Conservation (phyloP, 2,888 invertebrate genomes). For the Catocala sponsa region DNA sequence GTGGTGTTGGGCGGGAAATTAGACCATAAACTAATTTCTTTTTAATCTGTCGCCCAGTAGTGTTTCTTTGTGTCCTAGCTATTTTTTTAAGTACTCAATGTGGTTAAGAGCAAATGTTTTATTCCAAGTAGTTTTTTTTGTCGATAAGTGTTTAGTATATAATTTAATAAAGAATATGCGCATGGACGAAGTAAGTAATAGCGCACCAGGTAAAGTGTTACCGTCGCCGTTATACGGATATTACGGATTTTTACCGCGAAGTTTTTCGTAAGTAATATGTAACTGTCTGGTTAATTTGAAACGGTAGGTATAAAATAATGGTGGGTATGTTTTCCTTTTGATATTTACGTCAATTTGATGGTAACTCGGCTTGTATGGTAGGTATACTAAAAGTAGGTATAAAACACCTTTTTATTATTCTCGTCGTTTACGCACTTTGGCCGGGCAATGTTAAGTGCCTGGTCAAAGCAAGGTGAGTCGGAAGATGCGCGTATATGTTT, state of each 20-base stretch:
- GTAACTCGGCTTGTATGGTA: conserved; percentile 52
- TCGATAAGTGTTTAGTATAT: conserved; percentile 42
- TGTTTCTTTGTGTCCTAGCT: conserved; percentile 15
- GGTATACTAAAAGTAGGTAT: conserved; percentile 54
- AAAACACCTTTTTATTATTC: conserved; percentile 37
- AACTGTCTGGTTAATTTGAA: conserved; percentile 34
- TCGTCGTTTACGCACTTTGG: conserved; percentile 32
- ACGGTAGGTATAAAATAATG: conserved; percentile 72
- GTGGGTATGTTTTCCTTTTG: conserved; percentile 61
- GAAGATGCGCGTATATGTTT: conserved; percentile 23
- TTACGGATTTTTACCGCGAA: conserved; percentile 41
- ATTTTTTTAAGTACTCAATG: conserved; percentile 11
- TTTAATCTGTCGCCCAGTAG: conserved; percentile 12
- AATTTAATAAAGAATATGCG: conserved; percentile 43
- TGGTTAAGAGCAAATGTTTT: conserved; percentile 2
- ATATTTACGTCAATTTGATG: conserved; percentile 37
- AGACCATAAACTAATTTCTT: conserved; percentile 16
- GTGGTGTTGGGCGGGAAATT: conserved; percentile 36
- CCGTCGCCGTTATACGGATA: conserved; percentile 43
- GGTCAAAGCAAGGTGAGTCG: conserved; percentile 40
- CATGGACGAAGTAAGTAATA: conserved; percentile 68
- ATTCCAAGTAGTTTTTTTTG: conserved; percentile 23
- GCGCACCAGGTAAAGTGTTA: conserved; percentile 75
- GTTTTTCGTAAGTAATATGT: conserved; percentile 52
- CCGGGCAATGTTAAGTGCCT: conserved; percentile 16